Evolutionary conservation across 2,888 invertebrate genomes (phyloP), one percentile per base, ranked within the genome.

Genomic region (Drosophila trichaetosa): DNA sequence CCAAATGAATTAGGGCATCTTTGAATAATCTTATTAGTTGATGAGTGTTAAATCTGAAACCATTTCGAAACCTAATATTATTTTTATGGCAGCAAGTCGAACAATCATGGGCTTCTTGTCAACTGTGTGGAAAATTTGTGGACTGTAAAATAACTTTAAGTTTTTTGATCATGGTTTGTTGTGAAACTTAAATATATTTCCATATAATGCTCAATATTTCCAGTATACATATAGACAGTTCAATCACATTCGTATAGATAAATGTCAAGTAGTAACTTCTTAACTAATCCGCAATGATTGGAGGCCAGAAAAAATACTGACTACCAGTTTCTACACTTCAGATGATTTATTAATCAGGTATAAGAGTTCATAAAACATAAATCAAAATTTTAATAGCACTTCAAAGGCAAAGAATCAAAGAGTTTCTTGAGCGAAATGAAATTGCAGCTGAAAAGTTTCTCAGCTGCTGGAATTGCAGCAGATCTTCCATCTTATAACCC

Each of bases 291-390:
- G 67, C 66, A 38, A 54, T 48, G 53, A 42, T 63, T 64, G 61
- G 61, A 24, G 27, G 52, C 52, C 67, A 76, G 58, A 65, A 74
- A 77, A 36, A 36, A 13, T 21, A 42, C 82, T 82, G 77, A 64
- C 80, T 80, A 86, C 83, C 84, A 79, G 79, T 73, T 83, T 68
- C 31, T 59, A 65, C 51, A 34, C 42, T 61, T 42, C 52, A 10
- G 16, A 34, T 83, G 87, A 84, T 84, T 84, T 82, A 87, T 87
- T 49, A 62, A 31, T 52, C 59, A 36, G 38, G 48, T 33, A 54
- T 27, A 49, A 48, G 60, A 79, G 76, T 64, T 76, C 79, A 67
- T 10, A 33, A 38, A 6, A 59, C 68, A 79, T 79, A 69, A 79
- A 76, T 79, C 73, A 79, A 53, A 56, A 66, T 59, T 68, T 76